phyloP scores from a whole-genome alignment of 2,797 vertebrate species.

The Channa striata region DNA sequence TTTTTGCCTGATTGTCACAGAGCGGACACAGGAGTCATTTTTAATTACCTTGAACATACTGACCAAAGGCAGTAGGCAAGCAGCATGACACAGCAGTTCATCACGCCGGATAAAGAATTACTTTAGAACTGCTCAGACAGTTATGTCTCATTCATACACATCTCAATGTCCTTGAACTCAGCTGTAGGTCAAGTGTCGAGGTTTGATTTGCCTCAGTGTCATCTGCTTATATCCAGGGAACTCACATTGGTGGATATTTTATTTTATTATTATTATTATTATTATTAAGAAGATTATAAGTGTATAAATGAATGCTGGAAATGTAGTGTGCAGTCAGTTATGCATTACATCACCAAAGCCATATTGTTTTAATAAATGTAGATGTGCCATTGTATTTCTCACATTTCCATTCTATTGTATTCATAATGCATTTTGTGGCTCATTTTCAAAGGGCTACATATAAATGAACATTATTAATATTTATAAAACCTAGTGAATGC shows the following conservation, averaged over 20 bases:
- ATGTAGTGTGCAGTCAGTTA: conserved; percentile 7
- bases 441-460: conserved; percentile 24
- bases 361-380: conserved; percentile 11
- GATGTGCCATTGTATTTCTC: not conserved
- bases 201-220: conserved; percentile 6
- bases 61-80: conserved; percentile 26
- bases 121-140: conserved; percentile 30
- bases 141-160: conserved; percentile 43
- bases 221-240: conserved; percentile 13
- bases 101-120: conserved; percentile 28
- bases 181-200: conserved; percentile 42
- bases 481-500: conserved; percentile 33
- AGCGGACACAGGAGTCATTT: conserved; percentile 1
- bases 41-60: not conserved
- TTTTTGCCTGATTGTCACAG: conserved; percentile 15
- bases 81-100: conserved; percentile 66
- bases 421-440: conserved; percentile 20
- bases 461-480: conserved; percentile 53
- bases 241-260: not conserved
- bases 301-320: not conserved
- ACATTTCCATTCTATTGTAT: conserved; percentile 2
- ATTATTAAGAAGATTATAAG: too few relatives aligned
- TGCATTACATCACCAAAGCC: not conserved
- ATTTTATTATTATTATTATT: too few relatives aligned
- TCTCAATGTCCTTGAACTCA: conserved; percentile 46